A percentile compares a stretch with the other conserved stretches of the same genome.
phyloP scores from a whole-genome alignment of 2,888 invertebrate species.

The Phortica okadai region DNA sequence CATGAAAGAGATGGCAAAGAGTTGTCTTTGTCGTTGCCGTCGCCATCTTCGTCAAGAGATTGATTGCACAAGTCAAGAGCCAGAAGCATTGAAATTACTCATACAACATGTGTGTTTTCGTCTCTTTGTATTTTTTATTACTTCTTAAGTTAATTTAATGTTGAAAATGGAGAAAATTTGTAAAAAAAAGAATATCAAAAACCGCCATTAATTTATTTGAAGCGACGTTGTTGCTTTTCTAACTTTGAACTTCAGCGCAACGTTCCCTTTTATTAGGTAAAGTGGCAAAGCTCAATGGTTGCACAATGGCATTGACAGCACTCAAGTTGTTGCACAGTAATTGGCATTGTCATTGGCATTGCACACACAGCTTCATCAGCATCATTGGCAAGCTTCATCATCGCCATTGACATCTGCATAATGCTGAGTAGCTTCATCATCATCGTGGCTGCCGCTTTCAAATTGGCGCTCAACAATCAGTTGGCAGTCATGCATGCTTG shows the following conservation, averaged over 20 bases:
- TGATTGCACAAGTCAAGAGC: no score
- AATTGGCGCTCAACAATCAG: constrained; percentile 16
- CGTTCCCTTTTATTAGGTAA: constrained; percentile 12
- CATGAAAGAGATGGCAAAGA: neutral
- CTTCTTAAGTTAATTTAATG: no score
- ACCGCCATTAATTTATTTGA: neutral
- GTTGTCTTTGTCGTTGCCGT: no score
- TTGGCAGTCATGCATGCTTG: constrained; percentile 48
- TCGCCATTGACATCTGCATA: neutral
- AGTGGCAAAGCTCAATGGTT: neutral
- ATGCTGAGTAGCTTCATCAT: neutral
- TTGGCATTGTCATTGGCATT: constrained; percentile 36
- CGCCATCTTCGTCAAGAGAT: no score
- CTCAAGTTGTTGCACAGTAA: constrained; percentile 26
- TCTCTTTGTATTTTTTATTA: neutral
- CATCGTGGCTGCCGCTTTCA: neutral
- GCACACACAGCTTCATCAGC: constrained; percentile 5
- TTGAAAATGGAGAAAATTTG: no score
- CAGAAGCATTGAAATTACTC: no score
- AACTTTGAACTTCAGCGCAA: neutral
- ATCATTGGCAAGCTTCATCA: neutral
- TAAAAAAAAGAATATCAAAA: no score
- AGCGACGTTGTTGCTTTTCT: neutral
- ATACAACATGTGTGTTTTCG: neutral
- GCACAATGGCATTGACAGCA: neutral